Base-by-base conservation (phyloP, 2,888 invertebrate species). In the Lysandra bellargus region DNA sequence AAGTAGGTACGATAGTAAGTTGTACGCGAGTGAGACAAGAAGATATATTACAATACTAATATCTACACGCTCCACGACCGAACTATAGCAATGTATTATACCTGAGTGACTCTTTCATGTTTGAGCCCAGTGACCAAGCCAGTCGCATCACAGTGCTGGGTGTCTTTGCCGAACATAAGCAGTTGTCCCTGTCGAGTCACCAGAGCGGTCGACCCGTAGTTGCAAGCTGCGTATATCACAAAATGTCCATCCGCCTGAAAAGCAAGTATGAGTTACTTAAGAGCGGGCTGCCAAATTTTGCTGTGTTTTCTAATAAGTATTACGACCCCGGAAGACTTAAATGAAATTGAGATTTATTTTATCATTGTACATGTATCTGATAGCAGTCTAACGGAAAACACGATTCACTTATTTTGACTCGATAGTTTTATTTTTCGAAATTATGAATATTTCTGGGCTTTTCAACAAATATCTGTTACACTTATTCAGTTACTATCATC, bases 151-250 rank as follows among this genome's bases (percentile, higher is more conserved):
- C 97, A 97, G 87, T 98, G 97, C 6, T 97, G 96, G 14, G 97
- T 97, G 90, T 99, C 99, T 89, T 99, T 99, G 73, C 99, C 99
- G 90, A 98, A 99, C 97, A 99, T 98, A 80, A 98, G 96, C 64
- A 99, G 93, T 85, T 97, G 97, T 0, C 99, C 99, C 79, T 98
- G 97, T 85, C 97, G 96, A 1, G 98, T 98, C 0, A 99, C 97
- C 81, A 99, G 95, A 4, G 99, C 99, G 12, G 98, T 98, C 2
- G 98, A 98, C 5, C 99, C 99, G 91, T 98, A 98, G 91, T 99
- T 99, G 87, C 99, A 99, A 0, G 99, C 98, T 0, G 97, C 97
- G 84, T 96, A 96, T 0, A 97, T 95, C 49, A 99, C 96, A 85
- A 96, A 95, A 86, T 98, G 97, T 0, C 98, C 97, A 85, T 99